Base-by-base conservation (phyloP, 2,113 vertebrate species). In the Sinocyclocheilus maitianheensis region DNA sequence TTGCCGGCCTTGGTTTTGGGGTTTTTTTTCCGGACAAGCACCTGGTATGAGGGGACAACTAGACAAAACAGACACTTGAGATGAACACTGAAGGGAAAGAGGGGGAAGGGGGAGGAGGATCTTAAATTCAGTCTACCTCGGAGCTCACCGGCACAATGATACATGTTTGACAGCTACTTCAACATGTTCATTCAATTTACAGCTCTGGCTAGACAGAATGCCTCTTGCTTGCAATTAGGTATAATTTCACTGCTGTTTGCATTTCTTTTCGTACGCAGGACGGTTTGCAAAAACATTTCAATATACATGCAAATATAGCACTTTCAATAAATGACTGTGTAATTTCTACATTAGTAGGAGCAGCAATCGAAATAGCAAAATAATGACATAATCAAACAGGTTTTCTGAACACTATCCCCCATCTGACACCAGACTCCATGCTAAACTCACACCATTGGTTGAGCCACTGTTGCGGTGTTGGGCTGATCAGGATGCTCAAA, bases 61-160 rank as follows among this genome's bases (percentile, higher is more conserved):
- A 97, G 96, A 98, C 96, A 97, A 97, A 98, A 96, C 95, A 98
- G 95, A 96, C 94, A 96, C 95, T 97, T 91, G 91, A 97, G 94
- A 96, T 94, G 94, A 91, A 93, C 90, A 89, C 48, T 65, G 85
- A 88, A 86, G 90, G 89, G 91, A 88, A 87, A 69, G 77, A 81
- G 60, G 80, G 30, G 77, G 46, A 82, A 48, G 72, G 82, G 83
- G 53, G 78, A 77, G 83, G 53, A 78, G 62, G 88, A 87, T 84
- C 51, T 40, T 69, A 5, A 46, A 34, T 82, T 82, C 81, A 37
- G 58, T 40, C 77, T 24, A 80, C 77, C 55, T 43, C 3, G 77
- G 26, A 71, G 26, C 30, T 78, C 63, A 71, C 26, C 18, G 20
- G 26, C 26, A 71, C 58, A 63, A 81, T 14, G 40, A 67, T 65